Percentiles rank a stretch among this genome's conserved stretches.
Conservation (phyloP, 1,140 invertebrate genomes). For the Drosophila subobscura region DNA sequence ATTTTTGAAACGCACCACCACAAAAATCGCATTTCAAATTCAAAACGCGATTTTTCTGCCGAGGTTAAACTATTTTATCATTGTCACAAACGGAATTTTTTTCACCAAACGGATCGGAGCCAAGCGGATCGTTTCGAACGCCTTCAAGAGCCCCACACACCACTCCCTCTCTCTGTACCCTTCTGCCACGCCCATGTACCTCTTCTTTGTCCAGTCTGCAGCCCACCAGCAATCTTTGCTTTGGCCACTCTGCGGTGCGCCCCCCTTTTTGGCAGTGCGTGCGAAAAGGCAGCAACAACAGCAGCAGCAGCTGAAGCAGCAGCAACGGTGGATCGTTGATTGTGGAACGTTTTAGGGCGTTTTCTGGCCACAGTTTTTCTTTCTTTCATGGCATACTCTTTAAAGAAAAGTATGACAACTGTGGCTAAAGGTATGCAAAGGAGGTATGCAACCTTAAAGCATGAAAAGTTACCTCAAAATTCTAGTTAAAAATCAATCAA, state of each 20-base stretch:
- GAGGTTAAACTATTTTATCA: conserved; percentile 83
- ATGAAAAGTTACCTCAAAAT: no score
- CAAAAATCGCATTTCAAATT: conserved; percentile 77
- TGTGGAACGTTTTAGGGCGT: conserved; percentile 75
- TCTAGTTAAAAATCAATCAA: no score
- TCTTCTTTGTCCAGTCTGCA: conserved; percentile 1
- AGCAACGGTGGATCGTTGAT: conserved; percentile 42
- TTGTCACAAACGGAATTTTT: conserved; percentile 81
- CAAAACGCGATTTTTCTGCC: conserved; percentile 76
- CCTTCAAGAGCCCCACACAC: conserved; percentile 29
- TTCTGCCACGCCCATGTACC: conserved; percentile 35
- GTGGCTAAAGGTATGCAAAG: no score
- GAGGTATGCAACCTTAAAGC: no score
- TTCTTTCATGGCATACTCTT: conserved; percentile 23
- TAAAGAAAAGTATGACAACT: no score
- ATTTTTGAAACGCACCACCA: conserved; percentile 71
- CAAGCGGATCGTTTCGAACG: conserved; percentile 43
- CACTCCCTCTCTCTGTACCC: not conserved
- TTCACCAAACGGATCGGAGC: conserved; percentile 64
- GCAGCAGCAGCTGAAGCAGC: conserved; percentile 11
- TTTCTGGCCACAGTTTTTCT: conserved; percentile 76
- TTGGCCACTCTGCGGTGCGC: conserved; percentile 2
- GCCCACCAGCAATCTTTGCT: no score
- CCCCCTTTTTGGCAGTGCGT: conserved; percentile 64
- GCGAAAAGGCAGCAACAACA: conserved; percentile 76